phyloP scores from a whole-genome alignment of 2,113 vertebrate species.

The Crocuta crocuta region DNA sequence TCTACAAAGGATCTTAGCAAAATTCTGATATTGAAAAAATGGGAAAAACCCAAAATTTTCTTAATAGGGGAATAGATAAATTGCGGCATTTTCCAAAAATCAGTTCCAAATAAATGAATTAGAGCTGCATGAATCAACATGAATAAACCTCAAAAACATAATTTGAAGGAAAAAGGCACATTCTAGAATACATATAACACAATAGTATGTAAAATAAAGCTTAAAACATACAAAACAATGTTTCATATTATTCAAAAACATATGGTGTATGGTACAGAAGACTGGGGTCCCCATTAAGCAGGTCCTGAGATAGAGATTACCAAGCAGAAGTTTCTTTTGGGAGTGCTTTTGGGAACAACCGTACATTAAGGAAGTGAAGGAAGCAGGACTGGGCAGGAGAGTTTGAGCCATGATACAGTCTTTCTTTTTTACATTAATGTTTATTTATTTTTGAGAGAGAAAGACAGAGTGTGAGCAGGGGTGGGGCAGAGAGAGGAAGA shows the following conservation, averaged over 20 bases:
- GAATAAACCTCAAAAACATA: neutral
- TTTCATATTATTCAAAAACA: neutral
- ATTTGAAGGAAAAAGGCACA: slow-evolving; percentile 24
- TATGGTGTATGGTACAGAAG: neutral
- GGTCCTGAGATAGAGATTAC: neutral
- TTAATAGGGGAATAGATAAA: slow-evolving; percentile 17
- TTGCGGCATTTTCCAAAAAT: slow-evolving; percentile 38
- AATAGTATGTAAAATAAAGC: neutral
- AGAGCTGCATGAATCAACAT: neutral
- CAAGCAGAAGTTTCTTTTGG: neutral
- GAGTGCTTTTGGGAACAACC: neutral
- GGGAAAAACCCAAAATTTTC: neutral
- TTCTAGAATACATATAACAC: neutral
- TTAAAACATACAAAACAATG: neutral
- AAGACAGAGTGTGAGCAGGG: no score
- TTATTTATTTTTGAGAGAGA: no score
- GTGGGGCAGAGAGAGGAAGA: no score
- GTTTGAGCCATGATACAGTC: neutral
- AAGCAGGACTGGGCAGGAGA: neutral
- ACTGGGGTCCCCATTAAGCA: neutral
- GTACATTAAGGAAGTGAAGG: neutral
- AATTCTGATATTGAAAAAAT: slow-evolving; percentile 20
- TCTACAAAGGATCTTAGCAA: neutral
- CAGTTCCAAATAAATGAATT: slow-evolving; percentile 12
- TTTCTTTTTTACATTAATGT: neutral